These are phyloP conservation scores for Drosophila quadrilineata DNA, from an alignment of 1,140 invertebrate genomes.

Conservation along the genomic window DNA sequence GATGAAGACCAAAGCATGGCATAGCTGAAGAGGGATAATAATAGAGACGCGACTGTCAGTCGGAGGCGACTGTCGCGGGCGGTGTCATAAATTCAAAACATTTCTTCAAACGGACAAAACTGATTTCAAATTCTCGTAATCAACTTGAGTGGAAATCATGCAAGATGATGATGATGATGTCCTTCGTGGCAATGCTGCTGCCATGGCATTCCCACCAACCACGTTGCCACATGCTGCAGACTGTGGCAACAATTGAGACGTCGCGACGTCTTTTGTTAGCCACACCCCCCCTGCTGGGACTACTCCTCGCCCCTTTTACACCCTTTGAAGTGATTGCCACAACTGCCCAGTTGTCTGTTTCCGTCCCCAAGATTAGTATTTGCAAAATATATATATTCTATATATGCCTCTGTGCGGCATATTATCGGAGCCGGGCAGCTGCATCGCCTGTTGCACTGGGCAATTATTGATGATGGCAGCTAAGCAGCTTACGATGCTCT, in stretches of 20 bases:
- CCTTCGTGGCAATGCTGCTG: not conserved
- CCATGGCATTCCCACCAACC: conserved; percentile 2
- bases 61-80: too few species aligned
- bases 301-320: too few species aligned
- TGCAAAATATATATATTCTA: too few species aligned
- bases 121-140: conserved; percentile 65
- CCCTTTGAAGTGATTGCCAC: too few species aligned
- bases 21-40: conserved; percentile 32
- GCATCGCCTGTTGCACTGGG: conserved; percentile 6
- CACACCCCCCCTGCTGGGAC: too few species aligned
- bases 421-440: too few species aligned
- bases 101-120: conserved; percentile 53
- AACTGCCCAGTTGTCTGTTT: too few species aligned
- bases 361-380: too few species aligned
- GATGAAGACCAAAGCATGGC: not conserved
- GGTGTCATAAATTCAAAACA: conserved; percentile 73
- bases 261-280: conserved; percentile 51
- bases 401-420: too few species aligned
- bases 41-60: conserved; percentile 68
- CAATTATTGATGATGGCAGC: conserved; percentile 55
- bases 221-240: not conserved
- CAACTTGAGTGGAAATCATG: conserved; percentile 40
- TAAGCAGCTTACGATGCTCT: conserved; percentile 53
- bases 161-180: not conserved
- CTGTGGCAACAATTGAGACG: conserved; percentile 60